Evolutionary conservation across 2,113 vertebrate species (phyloP), one percentile per base, ranked within the genome.

Genomic region (Mirza zaza): DNA sequence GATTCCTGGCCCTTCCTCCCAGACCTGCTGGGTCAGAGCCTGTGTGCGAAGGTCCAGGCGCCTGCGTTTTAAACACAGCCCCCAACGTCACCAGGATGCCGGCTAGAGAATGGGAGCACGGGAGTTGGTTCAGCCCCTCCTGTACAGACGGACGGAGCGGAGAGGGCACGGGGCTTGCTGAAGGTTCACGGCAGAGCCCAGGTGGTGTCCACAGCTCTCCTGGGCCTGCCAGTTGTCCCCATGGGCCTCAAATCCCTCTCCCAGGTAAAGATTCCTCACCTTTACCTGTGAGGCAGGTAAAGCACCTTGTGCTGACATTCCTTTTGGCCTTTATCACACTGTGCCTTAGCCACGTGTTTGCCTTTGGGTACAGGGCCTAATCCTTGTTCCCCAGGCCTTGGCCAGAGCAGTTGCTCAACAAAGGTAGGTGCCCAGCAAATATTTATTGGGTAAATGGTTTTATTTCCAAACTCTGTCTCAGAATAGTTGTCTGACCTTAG

Each of bases 271-370:
- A 29, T 29, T 42, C 75, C 67, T 39, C 36, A 21, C 3, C 52
- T 55, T 55, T 55, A 55, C 52, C 52, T 55, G 52, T 55, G 17
- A 18, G 52, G 52, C 52, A 55, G 52, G 12, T 25, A 8, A 32
- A 29, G 79, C 21, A 42, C 48, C 63, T 2, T 15, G 0, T 3
- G 1, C 6, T 2, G 20, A 39, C 67, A 21, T 17, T 52, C 8
- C 20, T 23, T 36, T 27, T 9, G 45, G 45, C 23, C 45, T 36
- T 59, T 25, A 67, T 20, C 42, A 21, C 45, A 36, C 6, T 0
- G 2, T 3, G 6, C 13, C 5, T 11, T 27, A 34, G 27, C 29
- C 2, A 0, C 13, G 25, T 0, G 52, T 36, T 61, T 6, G 57
- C 65, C 36, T 86, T 55, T 10, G 2, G 21, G 42, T 32, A 92